Base-by-base conservation (phyloP, 2,888 invertebrate genomes). In the Netelia inedita region DNA sequence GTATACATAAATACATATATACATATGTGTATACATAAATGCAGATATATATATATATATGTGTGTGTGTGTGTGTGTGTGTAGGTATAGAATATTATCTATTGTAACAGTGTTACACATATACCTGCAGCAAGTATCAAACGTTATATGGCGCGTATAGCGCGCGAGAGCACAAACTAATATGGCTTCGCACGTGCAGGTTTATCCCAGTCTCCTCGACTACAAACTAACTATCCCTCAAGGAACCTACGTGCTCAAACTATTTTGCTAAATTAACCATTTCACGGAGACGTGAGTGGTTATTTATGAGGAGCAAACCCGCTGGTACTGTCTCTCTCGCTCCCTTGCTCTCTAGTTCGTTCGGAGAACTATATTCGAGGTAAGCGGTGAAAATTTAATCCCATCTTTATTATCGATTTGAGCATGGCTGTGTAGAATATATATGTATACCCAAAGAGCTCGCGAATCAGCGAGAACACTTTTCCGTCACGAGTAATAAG, bases 211-310 rank as follows among this genome's bases (percentile, higher is more conserved):
- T 72, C 75, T 43, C 61, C 55, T 57, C 79, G 21, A 75, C 74
- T 79, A 85, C 79, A 79, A 82, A 79, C 82, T 75, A 82, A 68
- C 74, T 68, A 59, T 61, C 55, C n/a, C 68, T 14, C 57, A 35
- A 57, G 59, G 63, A 63, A 74, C 71, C 82, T 79, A 85, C 85
- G 85, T 85, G 85, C 82, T 55, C 82, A 85, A 85, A 85, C 85
- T 85, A 85, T 85, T 85, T 85, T 79, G 85, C 85, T 85, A 85
- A 85, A 85, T 85, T 82, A 85, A 85, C 85, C 85, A 75, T 85
- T 85, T 85, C 82, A 79, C 66, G 46, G 81, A 57, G 50, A 71
- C 79, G 59, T 79, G 71, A 82, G 74, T 75, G 82, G 55, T 75
- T 85, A 85, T 85, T 85, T 82, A 85, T 75, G 82, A 79, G 79